These are phyloP conservation scores for Colinus virginianus DNA, from an alignment of 2,113 vertebrate species.

Conservation along the genomic window DNA sequence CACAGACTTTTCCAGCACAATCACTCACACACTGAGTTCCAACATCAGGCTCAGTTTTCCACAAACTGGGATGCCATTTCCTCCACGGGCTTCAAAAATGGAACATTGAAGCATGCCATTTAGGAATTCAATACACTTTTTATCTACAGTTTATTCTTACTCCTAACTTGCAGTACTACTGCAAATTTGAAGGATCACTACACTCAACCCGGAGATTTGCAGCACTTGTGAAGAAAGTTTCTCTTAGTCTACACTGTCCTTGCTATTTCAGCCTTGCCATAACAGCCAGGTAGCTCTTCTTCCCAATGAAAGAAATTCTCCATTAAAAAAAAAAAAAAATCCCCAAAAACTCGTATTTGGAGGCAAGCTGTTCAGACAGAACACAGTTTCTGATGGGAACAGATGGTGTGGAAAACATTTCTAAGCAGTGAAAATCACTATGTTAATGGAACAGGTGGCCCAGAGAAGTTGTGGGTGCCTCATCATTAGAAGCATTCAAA, in stretches of 20 bases:
- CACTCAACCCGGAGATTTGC: not conserved
- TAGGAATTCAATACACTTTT: not conserved
- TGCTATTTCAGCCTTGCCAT: not conserved
- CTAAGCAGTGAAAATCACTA: not conserved
- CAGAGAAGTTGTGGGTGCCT: not conserved
- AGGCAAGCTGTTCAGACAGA: not conserved
- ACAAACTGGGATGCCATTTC: rapidly evolving
- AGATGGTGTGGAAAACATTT: not conserved
- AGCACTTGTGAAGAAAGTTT: not conserved
- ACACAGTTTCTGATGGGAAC: not conserved
- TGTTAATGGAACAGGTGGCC: not conserved
- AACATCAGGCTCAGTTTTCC: not conserved
- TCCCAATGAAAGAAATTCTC: not conserved
- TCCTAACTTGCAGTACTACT: not conserved
- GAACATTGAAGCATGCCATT: not conserved
- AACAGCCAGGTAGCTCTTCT: not conserved
- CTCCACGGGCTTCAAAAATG: not conserved
- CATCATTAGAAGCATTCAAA: not conserved
- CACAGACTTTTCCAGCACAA: not conserved
- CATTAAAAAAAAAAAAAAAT: not conserved
- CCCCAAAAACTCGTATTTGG: too few species aligned
- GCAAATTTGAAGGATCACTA: not conserved
- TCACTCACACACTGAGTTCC: not conserved
- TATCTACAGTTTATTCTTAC: not conserved
- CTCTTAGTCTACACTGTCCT: not conserved